These are phyloP conservation scores for pig (Sus scrofa) DNA, from an alignment of 2,113 vertebrate genomes.

Conservation along the genomic window T2T-Sscrofa CM000827.6:35596001-35596500, in stretches of 20 bases:
- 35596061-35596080: not conserved
- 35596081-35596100: not conserved
- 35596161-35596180: not conserved
- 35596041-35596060: not conserved
- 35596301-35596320: conserved; percentile 58
- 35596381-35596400: not conserved
- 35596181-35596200: not conserved
- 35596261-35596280: conserved; percentile 51
- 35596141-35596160: not conserved
- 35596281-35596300: conserved; percentile 54
- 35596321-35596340: not conserved
- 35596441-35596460: not conserved
- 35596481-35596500: not conserved
- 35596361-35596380: not conserved
- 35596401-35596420: not conserved
- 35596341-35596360: not conserved
- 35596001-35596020: not conserved
- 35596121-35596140: not conserved
- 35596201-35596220: not conserved
- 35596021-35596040: not conserved
- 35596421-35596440: not conserved
- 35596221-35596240: conserved; percentile 58
- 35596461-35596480: not conserved
- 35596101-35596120: not conserved
- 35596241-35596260: not conserved